Conservation (phyloP, 2,888 invertebrate genomes). For the Thyatira batis region DNA sequence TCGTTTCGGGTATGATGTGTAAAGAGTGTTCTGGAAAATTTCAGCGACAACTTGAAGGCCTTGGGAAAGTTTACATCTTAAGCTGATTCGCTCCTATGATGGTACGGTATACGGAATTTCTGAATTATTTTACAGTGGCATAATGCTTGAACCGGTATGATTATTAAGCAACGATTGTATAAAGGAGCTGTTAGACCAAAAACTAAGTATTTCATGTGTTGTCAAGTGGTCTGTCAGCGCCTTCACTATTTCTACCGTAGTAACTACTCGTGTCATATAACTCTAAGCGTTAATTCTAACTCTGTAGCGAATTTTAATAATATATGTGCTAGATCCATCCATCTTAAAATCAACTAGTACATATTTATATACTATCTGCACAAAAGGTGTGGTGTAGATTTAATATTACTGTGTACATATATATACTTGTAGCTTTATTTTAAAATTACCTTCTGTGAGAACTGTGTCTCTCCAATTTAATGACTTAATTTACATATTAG, state of each 20-base stretch:
- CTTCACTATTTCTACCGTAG: constrained; percentile 53
- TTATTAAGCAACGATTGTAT: constrained; percentile 35
- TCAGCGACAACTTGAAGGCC: constrained; percentile 4
- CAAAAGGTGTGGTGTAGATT: constrained; percentile 48
- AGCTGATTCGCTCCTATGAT: neutral
- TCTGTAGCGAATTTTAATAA: constrained; percentile 62
- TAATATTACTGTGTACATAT: constrained; percentile 18
- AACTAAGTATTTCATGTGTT: neutral
- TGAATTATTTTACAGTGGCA: neutral
- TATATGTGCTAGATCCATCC: constrained; percentile 74
- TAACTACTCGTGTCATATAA: constrained; percentile 48
- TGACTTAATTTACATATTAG: too few species aligned
- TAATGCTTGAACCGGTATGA: constrained; percentile 4
- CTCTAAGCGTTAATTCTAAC: constrained; percentile 63
- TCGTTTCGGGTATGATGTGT: constrained; percentile 28
- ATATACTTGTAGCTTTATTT: too few species aligned
- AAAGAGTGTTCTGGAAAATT: constrained; percentile 25
- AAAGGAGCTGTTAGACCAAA: constrained; percentile 13
- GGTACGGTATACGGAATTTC: neutral
- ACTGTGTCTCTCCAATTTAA: too few species aligned
- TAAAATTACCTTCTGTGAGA: too few species aligned
- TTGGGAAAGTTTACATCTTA: constrained; percentile 6
- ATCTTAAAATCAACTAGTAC: constrained; percentile 63
- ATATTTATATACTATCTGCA: constrained; percentile 29
- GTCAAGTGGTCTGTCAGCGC: constrained; percentile 29